phyloP scores from a whole-genome alignment of 2,113 vertebrate genomes.

The Colistium nudipinnis region DNA sequence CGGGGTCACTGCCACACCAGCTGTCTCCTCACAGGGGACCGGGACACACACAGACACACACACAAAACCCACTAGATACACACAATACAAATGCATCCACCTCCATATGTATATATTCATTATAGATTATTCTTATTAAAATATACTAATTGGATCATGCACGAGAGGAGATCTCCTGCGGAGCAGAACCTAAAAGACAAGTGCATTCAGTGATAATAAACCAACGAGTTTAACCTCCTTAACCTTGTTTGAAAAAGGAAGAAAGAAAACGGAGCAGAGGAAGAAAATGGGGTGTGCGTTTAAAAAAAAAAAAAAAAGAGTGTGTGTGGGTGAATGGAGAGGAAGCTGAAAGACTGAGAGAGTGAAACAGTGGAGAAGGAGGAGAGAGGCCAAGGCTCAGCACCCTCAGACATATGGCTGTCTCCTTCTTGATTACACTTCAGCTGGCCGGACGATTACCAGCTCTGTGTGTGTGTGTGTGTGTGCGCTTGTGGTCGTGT shows the following conservation, averaged over 20 bases:
- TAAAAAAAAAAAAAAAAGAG: no score
- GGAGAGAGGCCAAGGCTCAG: conserved; percentile 69
- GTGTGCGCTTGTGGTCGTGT: conserved; percentile 16
- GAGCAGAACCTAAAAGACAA: background rate
- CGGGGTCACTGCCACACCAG: conserved; percentile 69
- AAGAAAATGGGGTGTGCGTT: background rate
- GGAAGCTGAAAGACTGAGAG: conserved; percentile 8
- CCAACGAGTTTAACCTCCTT: background rate
- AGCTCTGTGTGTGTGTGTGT: conserved; percentile 46
- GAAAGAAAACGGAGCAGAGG: background rate
- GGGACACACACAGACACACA: conserved; percentile 33
- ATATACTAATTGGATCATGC: background rate
- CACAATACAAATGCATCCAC: conserved; percentile 5
- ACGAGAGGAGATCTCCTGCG: background rate
- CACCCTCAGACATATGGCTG: conserved; percentile 78
- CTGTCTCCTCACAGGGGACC: conserved; percentile 71
- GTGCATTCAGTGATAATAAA: no score
- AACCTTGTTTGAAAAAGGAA: background rate
- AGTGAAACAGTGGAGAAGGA: conserved; percentile 31
- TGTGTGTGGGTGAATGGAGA: background rate
- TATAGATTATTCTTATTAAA: background rate
- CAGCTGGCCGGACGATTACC: conserved; percentile 80
- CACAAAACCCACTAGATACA: background rate
- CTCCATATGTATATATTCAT: background rate
- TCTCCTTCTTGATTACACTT: conserved; percentile 81